Evolutionary conservation across 37 sponge, comb jelly and placozoan species (phyloP), one percentile per base, ranked within the genome.

Genomic region (Eunapius fragilis): DNA sequence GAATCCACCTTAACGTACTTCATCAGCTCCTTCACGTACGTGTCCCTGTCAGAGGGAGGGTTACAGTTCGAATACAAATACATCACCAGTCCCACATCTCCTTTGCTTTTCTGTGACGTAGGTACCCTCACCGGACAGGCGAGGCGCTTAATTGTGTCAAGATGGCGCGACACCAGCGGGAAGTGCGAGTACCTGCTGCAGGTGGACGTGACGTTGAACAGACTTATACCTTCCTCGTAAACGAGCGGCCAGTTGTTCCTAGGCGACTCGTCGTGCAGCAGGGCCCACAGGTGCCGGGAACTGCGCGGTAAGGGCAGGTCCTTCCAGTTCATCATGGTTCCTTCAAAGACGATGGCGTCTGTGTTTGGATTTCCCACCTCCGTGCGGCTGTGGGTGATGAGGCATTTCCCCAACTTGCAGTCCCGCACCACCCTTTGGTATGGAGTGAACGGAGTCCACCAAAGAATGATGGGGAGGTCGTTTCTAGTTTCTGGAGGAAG

Each of bases 191-290:
- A 82, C n/a, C 94, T 72, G 73, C 94, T 93, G 79, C 71, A 88
- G 48, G 96, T 96, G 70, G 90, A 80, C 4, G 96, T 96, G 70
- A 83, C 30, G 80, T 96, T 96, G 69, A 96, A 96, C 26, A 96
- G 77, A 79, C 45, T 27, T 50, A 96, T 91, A 3, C 83, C 89
- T 25, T 90, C 87, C 41, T 87, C 83, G 41, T 48, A 71, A 5
- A 81, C 80, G 22, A 93, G 72, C 13, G 87, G 26, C 84, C 88
- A 87, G 83, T 96, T 96, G 85, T 96, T 96, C 74, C 93, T 93
- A 4, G 93, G 89, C 12, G 96, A 96, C 78, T 96, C 96, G 36
- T 96, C 96, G 74, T 93, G 91, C 7, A 96, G 33, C 22, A 96
- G 79, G 10, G 79, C 88, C 96, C 96, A 96, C n/a, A 89, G 13